Conservation (phyloP, 2,888 invertebrate genomes). For the Bellardia bayeri region DNA sequence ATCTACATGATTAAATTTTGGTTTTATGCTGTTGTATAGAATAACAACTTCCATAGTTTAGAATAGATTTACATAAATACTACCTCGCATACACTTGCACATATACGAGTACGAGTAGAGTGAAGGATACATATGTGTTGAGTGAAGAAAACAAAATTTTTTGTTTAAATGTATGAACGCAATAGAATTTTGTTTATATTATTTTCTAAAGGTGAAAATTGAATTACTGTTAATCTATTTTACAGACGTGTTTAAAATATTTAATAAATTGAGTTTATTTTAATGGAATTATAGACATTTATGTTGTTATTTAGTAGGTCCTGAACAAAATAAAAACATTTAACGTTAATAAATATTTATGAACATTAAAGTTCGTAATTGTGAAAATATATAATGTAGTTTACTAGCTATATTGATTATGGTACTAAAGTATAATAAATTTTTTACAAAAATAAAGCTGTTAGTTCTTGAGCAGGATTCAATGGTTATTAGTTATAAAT, state of each 20-base stretch:
- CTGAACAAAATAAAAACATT: background rate
- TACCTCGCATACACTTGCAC: background rate
- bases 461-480: too few relatives aligned
- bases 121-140: background rate
- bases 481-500: too few relatives aligned
- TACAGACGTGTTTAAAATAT: slow-evolving; percentile 64
- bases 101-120: background rate
- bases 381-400: too few relatives aligned
- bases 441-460: too few relatives aligned
- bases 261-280: slow-evolving; percentile 60
- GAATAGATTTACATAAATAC: background rate
- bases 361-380: too few relatives aligned
- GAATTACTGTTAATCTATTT: slow-evolving; percentile 71
- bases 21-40: slow-evolving; percentile 29
- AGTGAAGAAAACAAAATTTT: background rate
- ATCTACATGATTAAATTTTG: slow-evolving; percentile 64
- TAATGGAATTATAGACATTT: slow-evolving; percentile 68
- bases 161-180: slow-evolving; percentile 22
- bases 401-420: too few relatives aligned
- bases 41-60: background rate
- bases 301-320: slow-evolving; percentile 43
- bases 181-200: slow-evolving; percentile 46
- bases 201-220: slow-evolving; percentile 69
- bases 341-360: background rate
- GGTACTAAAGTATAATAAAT: too few relatives aligned